Conservation (phyloP, 2,888 invertebrate genomes). For the Drepana falcataria region DNA sequence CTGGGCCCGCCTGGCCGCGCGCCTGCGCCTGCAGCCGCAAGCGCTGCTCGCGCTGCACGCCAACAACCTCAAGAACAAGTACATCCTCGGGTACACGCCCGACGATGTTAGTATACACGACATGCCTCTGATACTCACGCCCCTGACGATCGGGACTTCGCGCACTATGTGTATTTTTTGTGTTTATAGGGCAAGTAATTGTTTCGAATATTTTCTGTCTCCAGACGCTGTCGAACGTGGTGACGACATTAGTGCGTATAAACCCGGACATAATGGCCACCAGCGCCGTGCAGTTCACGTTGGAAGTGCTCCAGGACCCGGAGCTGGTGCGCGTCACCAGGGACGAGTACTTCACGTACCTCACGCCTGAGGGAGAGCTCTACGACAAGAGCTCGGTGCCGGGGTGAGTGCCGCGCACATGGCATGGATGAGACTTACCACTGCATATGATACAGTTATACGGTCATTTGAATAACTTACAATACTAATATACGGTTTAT, state of each 20-base stretch:
- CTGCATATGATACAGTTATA: neutral
- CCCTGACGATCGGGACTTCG: too few relatives aligned
- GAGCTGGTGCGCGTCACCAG: slow-evolving; percentile 85
- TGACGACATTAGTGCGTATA: slow-evolving; percentile 82
- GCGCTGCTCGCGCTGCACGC: slow-evolving; percentile 80
- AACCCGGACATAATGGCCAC: slow-evolving; percentile 83
- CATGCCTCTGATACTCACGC: neutral
- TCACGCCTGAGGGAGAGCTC: slow-evolving; percentile 92
- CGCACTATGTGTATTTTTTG: too few relatives aligned
- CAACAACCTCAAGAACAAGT: slow-evolving; percentile 77
- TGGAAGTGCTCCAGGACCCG: slow-evolving; percentile 80
- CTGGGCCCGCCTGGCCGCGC: slow-evolving; percentile 83
- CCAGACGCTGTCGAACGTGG: slow-evolving; percentile 83
- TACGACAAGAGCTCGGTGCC: slow-evolving; percentile 88
- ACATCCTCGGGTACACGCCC: slow-evolving; percentile 77
- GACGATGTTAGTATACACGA: slow-evolving; percentile 42
- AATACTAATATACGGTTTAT: too few relatives aligned
- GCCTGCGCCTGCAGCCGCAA: slow-evolving; percentile 77
- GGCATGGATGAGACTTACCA: neutral
- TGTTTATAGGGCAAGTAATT: too few relatives aligned
- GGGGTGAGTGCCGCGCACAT: slow-evolving; percentile 34
- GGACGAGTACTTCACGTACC: slow-evolving; percentile 75
- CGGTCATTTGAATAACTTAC: too few relatives aligned
- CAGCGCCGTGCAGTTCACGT: slow-evolving; percentile 79
- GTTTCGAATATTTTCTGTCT: neutral